Conservation (phyloP, 2,797 vertebrate species). For the Trachurus trachurus region DNA sequence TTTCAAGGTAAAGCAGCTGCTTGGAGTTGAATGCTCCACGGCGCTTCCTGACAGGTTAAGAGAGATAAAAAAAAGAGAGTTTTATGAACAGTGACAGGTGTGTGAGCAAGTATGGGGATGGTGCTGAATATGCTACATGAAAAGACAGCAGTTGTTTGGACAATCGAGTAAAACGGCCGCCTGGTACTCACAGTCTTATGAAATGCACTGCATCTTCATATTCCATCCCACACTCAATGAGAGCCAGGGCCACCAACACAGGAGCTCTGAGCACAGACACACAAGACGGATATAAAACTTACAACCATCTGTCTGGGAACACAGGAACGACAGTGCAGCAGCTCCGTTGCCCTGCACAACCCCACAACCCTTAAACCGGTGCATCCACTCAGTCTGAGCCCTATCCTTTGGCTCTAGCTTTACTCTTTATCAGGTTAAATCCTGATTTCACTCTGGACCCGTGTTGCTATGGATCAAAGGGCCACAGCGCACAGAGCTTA, state of each 20-base stretch:
- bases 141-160: not conserved
- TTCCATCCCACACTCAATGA: slow-evolving; percentile 98
- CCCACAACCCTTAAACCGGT: not conserved
- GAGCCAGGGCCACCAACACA: slow-evolving; percentile 95
- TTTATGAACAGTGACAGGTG: no score
- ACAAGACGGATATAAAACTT: not conserved
- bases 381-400: not conserved
- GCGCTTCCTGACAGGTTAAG: slow-evolving; percentile 90
- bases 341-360: not conserved
- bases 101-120: not conserved
- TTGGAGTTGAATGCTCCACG: slow-evolving; percentile 98
- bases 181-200: slow-evolving; percentile 93
- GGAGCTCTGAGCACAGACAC: slow-evolving; percentile 89
- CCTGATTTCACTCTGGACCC: not conserved
- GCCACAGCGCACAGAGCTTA: not conserved
- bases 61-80: not conserved
- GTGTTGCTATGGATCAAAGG: not conserved
- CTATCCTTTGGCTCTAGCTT: not conserved
- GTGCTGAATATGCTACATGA: not conserved
- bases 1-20: slow-evolving; percentile 97
- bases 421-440: not conserved
- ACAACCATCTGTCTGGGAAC: not conserved
- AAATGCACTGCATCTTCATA: slow-evolving; percentile 98
- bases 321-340: not conserved
- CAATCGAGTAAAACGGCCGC: not conserved